Evolutionary conservation across 2,113 vertebrate species (phyloP).

Genomic region (Upupa epops): DNA sequence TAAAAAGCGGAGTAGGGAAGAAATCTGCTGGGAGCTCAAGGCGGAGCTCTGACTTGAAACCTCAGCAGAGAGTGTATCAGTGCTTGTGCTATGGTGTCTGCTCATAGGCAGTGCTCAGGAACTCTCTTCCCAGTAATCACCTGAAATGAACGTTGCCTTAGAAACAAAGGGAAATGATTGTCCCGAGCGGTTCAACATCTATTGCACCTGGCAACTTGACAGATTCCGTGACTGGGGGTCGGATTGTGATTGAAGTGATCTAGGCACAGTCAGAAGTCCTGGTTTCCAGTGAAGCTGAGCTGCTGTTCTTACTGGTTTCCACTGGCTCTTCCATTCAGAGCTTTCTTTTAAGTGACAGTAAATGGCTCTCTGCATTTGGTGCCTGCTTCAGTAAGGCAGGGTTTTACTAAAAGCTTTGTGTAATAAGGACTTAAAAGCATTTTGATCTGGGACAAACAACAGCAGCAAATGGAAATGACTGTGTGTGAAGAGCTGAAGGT

Average conservation of each 20-base stretch:
- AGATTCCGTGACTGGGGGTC: rapidly evolving
- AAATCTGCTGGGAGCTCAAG: background rate
- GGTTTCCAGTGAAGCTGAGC: background rate
- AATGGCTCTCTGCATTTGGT: background rate
- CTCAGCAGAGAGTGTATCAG: background rate
- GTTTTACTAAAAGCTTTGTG: background rate
- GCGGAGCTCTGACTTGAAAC: background rate
- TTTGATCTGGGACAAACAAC: background rate
- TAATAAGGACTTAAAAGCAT: background rate
- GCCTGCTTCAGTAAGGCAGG: background rate
- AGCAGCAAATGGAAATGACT: background rate
- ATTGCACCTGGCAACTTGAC: background rate
- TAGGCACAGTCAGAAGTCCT: background rate
- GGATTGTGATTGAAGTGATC: background rate
- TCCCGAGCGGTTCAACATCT: background rate
- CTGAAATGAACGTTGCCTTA: background rate
- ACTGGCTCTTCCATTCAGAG: background rate
- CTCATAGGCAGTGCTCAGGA: background rate
- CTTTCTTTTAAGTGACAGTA: background rate
- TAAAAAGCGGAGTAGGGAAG: slow-evolving; percentile 38
- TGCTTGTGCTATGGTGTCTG: background rate
- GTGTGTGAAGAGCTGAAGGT: slow-evolving; percentile 7
- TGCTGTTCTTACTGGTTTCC: background rate
- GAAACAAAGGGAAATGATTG: background rate
- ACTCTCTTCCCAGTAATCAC: background rate